A percentile compares a stretch with the other conserved stretches of the same genome.
Evolutionary conservation across 2,797 vertebrate species (phyloP).

Genomic region (Gymnoscopelus microlampas): DNA sequence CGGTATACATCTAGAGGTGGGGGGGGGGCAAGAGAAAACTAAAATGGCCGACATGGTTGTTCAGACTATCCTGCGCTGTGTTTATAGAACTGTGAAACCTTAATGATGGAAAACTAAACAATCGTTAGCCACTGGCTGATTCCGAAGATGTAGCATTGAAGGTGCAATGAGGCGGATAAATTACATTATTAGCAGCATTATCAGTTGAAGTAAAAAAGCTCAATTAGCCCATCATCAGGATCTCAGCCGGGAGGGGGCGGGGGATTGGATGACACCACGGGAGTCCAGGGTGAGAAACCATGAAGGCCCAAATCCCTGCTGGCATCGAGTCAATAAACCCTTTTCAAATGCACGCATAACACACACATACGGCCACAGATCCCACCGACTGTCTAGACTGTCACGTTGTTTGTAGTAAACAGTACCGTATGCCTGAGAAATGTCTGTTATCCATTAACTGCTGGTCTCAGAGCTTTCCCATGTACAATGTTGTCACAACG

Average conservation of each 20-base stretch:
- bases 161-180: constrained; percentile 44
- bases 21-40: constrained; percentile 11
- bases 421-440: too few relatives aligned
- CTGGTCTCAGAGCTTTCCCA: too few relatives aligned
- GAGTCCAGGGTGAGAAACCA: background rate
- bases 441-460: too few relatives aligned
- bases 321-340: constrained; percentile 15
- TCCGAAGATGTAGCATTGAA: constrained; percentile 7
- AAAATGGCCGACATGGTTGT: background rate
- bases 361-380: background rate
- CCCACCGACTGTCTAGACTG: background rate
- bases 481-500: too few relatives aligned
- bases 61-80: background rate
- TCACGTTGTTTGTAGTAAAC: too few relatives aligned
- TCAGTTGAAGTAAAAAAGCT: constrained; percentile 50
- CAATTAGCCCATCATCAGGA: constrained; percentile 65
- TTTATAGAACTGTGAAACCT: constrained; percentile 9
- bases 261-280: constrained; percentile 21
- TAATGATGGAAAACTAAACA: constrained; percentile 22
- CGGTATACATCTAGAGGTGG: constrained; percentile 3
- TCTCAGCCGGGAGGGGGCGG: constrained; percentile 50
- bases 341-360: constrained; percentile 7
- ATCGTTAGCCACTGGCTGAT: constrained; percentile 39
- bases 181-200: constrained; percentile 49
- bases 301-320: background rate